Percentiles rank a stretch among this genome's conserved stretches.
Conservation (phyloP, 1,140 invertebrate genomes). For the Schlechtendalia chinensis region DNA sequence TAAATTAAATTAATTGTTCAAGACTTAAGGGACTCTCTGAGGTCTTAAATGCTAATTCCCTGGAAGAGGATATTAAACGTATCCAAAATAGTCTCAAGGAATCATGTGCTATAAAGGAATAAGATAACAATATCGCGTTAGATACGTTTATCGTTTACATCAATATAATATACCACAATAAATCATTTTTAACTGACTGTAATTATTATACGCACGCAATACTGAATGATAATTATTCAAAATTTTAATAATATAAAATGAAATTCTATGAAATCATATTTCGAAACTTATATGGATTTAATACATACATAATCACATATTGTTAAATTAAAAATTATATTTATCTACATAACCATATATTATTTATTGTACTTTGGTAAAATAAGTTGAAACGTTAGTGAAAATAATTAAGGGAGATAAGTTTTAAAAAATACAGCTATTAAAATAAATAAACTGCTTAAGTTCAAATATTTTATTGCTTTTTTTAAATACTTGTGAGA, state of each 20-base stretch:
- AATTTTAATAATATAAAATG: background rate
- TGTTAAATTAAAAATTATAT: no score
- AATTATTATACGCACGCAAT: background rate
- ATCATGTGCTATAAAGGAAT: conserved; percentile 1
- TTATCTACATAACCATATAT: no score
- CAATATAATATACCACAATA: conserved; percentile 10
- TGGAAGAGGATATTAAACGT: conserved; percentile 4
- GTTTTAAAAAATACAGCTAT: no score
- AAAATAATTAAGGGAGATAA: no score
- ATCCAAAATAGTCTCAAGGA: background rate
- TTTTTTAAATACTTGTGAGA: no score
- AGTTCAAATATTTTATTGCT: no score
- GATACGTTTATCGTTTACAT: conserved; percentile 30
- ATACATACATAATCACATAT: background rate
- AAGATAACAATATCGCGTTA: conserved; percentile 15
- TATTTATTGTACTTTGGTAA: no score
- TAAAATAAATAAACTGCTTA: no score
- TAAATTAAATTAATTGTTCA: conserved; percentile 24
- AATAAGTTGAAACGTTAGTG: no score
- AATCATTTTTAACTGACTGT: background rate
- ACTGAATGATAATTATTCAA: background rate
- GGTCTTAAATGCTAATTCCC: conserved; percentile 15
- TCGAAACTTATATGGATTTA: background rate
- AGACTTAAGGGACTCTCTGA: conserved; percentile 3
- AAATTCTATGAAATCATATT: background rate